Percentiles rank a stretch among this genome's conserved stretches.
Conservation (phyloP, 2,113 vertebrate genomes). For the Protobothrops mucrosquamatus region DNA sequence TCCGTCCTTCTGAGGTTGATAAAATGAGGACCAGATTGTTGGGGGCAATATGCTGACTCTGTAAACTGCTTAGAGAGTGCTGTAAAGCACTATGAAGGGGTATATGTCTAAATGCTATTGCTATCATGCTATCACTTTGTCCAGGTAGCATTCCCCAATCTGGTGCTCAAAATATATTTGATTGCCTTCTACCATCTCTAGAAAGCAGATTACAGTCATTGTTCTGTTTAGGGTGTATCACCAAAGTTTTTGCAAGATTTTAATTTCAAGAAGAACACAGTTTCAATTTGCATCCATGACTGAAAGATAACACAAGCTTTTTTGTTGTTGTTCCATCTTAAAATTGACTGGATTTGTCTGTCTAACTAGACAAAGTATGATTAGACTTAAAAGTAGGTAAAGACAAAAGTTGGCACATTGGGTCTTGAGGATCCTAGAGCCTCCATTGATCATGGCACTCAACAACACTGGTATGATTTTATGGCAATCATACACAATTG, state of each 20-base stretch:
- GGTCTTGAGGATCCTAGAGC: not conserved
- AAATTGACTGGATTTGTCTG: not conserved
- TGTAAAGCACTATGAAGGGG: not conserved
- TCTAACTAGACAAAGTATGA: not conserved
- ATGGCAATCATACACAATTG: not conserved
- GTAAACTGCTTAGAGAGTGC: not conserved
- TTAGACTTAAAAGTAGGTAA: not conserved
- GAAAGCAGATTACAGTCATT: not conserved
- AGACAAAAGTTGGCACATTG: not conserved
- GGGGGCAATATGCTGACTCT: not conserved
- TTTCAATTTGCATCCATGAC: not conserved
- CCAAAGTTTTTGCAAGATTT: not conserved
- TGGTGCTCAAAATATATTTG: not conserved
- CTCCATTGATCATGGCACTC: not conserved
- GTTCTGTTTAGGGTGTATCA: not conserved
- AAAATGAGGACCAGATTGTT: not conserved
- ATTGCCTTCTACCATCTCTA: not conserved
- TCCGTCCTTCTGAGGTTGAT: not conserved
- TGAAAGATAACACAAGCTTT: not conserved
- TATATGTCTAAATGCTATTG: not conserved
- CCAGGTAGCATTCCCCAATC: not conserved
- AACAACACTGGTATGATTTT: not conserved
- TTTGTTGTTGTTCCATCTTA: not conserved
- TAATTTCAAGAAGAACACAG: not conserved
- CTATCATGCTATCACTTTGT: not conserved